These are phyloP conservation scores for Amazona vittata DNA, from an alignment of 2,113 vertebrate species.

Conservation along the genomic window DNA sequence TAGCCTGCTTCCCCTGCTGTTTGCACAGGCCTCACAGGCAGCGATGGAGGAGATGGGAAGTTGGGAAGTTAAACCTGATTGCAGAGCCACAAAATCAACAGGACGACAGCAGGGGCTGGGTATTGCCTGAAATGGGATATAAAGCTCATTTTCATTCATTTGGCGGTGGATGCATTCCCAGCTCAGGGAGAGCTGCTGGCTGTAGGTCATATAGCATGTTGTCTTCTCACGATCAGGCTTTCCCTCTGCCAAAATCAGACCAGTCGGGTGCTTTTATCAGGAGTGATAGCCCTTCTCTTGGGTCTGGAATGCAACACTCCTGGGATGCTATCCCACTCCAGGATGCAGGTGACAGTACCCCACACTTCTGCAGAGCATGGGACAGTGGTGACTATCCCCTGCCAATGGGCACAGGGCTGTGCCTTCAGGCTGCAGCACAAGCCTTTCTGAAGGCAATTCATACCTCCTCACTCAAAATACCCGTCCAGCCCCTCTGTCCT, in stretches of 20 bases:
- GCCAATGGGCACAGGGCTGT: fast-evolving
- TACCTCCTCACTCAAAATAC: neutral
- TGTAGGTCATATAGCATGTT: neutral
- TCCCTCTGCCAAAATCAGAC: neutral
- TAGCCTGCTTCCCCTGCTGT: neutral
- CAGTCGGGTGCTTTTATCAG: neutral
- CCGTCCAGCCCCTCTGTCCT: neutral
- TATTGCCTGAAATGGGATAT: conserved; percentile 10
- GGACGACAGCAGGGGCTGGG: conserved; percentile 2
- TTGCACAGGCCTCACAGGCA: neutral
- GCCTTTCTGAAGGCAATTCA: neutral
- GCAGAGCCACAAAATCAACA: conserved; percentile 32
- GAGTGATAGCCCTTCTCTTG: neutral
- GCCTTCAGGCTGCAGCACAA: neutral
- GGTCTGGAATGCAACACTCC: neutral
- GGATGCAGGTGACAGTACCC: fast-evolving
- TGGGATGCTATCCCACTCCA: neutral
- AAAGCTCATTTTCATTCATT: neutral
- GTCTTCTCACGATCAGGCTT: neutral
- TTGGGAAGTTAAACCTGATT: conserved; percentile 6
- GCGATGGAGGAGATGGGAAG: neutral
- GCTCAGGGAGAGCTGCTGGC: neutral
- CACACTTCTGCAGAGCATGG: fast-evolving
- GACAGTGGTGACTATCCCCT: fast-evolving
- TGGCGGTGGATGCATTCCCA: fast-evolving